A percentile compares a stretch with the other conserved stretches of the same genome.
Evolutionary conservation across 1,140 invertebrate species (phyloP).

Genomic region (Solenopsis fugax): DNA sequence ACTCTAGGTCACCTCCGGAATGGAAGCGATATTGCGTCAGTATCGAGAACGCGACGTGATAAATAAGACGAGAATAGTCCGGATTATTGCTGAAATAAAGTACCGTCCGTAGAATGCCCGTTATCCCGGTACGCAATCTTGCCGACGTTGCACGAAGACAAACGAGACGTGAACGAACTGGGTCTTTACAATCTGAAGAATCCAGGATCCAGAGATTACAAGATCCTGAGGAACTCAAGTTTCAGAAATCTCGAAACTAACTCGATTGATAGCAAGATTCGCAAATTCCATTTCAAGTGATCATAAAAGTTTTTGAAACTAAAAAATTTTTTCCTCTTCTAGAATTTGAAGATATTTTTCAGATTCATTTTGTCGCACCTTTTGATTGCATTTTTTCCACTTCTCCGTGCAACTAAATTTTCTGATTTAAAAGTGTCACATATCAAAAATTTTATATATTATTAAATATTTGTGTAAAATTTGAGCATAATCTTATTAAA

Average conservation of each 20-base stretch:
- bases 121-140: not conserved
- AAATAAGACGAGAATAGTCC: slow-evolving; percentile 41
- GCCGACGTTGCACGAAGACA: slow-evolving; percentile 1
- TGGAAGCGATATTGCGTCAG: slow-evolving; percentile 44
- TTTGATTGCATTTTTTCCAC: not conserved
- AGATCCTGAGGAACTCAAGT: not conserved
- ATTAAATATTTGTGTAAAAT: too few species aligned
- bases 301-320: not conserved
- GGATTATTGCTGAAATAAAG: slow-evolving; percentile 21
- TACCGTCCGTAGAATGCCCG: slow-evolving; percentile 1
- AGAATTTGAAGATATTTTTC: not conserved
- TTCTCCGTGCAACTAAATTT: too few species aligned
- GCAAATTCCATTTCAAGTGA: not conserved
- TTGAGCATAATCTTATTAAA: too few species aligned
- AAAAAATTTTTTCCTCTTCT: not conserved
- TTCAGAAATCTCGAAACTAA: not conserved
- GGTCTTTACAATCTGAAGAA: not conserved
- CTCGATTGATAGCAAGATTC: not conserved
- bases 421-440: too few species aligned
- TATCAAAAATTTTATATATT: too few species aligned
- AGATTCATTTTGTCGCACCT: not conserved
- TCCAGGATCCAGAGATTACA: not conserved
- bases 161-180: slow-evolving; percentile 2
- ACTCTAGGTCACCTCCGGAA: slow-evolving; percentile 39
- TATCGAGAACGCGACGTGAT: slow-evolving; percentile 30